Evolutionary conservation across 64 coral and sea anemone species (phyloP), one percentile per base, ranked within the genome.

Genomic region (Stylophora pistillata): DNA sequence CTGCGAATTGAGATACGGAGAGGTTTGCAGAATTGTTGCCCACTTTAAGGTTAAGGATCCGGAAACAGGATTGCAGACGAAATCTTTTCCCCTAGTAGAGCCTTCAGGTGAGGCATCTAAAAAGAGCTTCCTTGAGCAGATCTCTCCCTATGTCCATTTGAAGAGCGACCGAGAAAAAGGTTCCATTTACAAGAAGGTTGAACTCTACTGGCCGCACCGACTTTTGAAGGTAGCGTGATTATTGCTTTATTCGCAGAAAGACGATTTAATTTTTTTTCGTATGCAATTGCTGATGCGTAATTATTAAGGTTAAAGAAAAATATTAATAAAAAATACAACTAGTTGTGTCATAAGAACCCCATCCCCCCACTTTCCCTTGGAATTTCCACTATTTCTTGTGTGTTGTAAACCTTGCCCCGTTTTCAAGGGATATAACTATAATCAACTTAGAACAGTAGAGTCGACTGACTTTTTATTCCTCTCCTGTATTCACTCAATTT

Each of bases 21-120:
- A 86, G 18, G 18, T 53, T 17, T 20, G 63, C 6, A 60, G 34
- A 71, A 16, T 55, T 5, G 58, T 18, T 15, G 71, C 71, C 69
- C 83, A 86, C 34, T 71, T 86, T 41, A 86, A 86, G 27, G 41
- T 72, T 15, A 72, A 86, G 55, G 85, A 86, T 31, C 85, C 64
- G 56, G 10, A 1, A 0, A 86, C 85, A 17, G 65, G 65, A 10
- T 25, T 71, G 20, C 53, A 34, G 12, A 86, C 85, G 17, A 86
- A 30, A 25, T 53, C 26, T 11, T n/a, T 86, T 25, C 54, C 6
- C 9, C 55, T 86, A 62, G 27, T 68, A n/a, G 52, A 72, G 23
- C 23, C 15, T 23, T 14, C n/a, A n/a, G n/a, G n/a, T n/a, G n/a
- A 53, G 17, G 4, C 61, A 5, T 64, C 61, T 23, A 10, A 21